phyloP scores from a whole-genome alignment of 2,797 vertebrate genomes.

The Lycodopsis pacificus region DNA sequence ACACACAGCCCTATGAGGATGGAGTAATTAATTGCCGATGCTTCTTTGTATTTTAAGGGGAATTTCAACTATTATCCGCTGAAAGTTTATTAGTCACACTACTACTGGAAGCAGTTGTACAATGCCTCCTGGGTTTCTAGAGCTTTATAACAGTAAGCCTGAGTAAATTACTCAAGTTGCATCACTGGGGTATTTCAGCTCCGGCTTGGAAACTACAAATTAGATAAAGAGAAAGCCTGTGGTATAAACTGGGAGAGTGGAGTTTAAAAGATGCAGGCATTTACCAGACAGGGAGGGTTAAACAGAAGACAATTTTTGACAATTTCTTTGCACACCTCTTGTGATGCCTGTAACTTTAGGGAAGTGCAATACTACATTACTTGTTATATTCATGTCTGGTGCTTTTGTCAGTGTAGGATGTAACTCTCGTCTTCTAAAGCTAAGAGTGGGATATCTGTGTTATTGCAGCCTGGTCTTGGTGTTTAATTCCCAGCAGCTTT shows the following conservation, averaged over 20 bases:
- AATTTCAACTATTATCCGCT: background rate
- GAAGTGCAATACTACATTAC: background rate
- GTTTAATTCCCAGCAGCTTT: constrained; percentile 1
- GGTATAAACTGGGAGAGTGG: background rate
- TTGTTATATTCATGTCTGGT: background rate
- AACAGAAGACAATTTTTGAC: background rate
- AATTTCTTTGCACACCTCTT: background rate
- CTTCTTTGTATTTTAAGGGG: constrained; percentile 6
- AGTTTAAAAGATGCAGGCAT: constrained; percentile 16
- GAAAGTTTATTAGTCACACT: constrained; percentile 9
- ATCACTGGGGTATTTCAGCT: background rate
- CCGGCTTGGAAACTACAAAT: background rate
- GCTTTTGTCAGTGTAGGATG: background rate
- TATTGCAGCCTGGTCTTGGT: background rate
- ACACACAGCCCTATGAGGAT: constrained; percentile 8
- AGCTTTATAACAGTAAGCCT: constrained; percentile 5
- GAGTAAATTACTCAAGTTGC: constrained; percentile 27
- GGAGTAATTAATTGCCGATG: constrained; percentile 10
- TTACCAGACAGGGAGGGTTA: constrained; percentile 14
- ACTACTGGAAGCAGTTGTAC: background rate
- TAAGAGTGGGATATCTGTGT: background rate
- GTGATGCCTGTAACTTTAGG: background rate
- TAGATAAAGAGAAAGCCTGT: background rate
- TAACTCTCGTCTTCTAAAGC: background rate
- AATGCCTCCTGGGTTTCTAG: background rate